Evolutionary conservation across 1,140 invertebrate species (phyloP).

Genomic region (Drosophila kohkoa): DNA sequence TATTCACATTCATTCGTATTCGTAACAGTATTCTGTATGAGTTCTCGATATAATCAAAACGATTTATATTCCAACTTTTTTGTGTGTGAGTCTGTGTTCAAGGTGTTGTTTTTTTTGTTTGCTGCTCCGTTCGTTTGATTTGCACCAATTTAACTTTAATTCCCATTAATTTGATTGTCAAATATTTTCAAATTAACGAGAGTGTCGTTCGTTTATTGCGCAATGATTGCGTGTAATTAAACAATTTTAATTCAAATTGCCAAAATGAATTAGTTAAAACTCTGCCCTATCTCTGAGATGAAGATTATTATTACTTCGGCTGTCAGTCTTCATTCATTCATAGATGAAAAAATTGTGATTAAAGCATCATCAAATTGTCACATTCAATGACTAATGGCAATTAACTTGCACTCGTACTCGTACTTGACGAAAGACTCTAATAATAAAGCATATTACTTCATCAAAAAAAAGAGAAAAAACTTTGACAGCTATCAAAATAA

Average conservation of each 20-base stretch:
- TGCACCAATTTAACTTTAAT: conserved; percentile 50
- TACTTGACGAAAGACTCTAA: conserved; percentile 54
- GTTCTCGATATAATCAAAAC: conserved; percentile 42
- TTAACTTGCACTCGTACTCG: neutral
- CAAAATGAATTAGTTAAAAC: conserved; percentile 11
- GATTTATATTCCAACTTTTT: conserved; percentile 30
- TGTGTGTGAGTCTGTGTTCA: neutral
- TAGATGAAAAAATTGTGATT: neutral
- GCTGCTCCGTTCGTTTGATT: conserved; percentile 30
- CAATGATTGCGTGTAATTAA: conserved; percentile 14
- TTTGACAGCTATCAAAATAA: conserved; percentile 50
- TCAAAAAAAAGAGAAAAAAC: conserved; percentile 14
- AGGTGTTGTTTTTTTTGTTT: conserved; percentile 29
- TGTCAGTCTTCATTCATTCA: conserved; percentile 12
- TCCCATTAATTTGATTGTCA: conserved; percentile 38
- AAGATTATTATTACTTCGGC: neutral
- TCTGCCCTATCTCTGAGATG: conserved; percentile 8
- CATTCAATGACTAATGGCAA: conserved; percentile 34
- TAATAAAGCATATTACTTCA: conserved; percentile 66
- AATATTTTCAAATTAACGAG: conserved; percentile 5
- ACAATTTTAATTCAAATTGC: conserved; percentile 13
- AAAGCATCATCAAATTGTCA: conserved; percentile 16
- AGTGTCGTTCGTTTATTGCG: conserved; percentile 19
- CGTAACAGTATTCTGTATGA: neutral
- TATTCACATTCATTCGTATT: conserved; percentile 23